Evolutionary conservation across 2,888 invertebrate genomes (phyloP).

Genomic region (Agrochola circellaris): DNA sequence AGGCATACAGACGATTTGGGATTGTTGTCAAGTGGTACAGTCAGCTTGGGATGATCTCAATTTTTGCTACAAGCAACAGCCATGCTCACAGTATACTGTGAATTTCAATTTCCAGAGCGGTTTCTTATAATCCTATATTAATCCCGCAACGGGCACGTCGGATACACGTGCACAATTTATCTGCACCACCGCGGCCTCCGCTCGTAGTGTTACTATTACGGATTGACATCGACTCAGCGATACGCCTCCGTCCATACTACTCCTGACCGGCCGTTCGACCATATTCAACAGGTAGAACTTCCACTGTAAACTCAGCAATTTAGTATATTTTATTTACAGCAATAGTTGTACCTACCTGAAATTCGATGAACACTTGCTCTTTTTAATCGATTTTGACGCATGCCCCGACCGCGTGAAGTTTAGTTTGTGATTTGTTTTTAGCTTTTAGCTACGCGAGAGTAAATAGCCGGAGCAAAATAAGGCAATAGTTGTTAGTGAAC

Average conservation of each 20-base stretch:
- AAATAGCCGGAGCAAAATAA: neutral
- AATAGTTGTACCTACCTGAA: neutral
- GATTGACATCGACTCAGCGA: constrained; percentile 21
- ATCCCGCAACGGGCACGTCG: neutral
- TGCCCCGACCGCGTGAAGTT: neutral
- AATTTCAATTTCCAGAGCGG: constrained; percentile 5
- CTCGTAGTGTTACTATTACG: constrained; percentile 11
- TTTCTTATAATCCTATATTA: constrained; percentile 15
- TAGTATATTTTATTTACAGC: constrained; percentile 10
- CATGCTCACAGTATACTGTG: neutral
- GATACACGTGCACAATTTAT: constrained; percentile 16
- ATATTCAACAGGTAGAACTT: constrained; percentile 47
- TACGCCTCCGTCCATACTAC: constrained; percentile 19
- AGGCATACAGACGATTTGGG: neutral
- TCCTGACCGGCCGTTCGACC: constrained; percentile 2
- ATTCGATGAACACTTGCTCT: neutral
- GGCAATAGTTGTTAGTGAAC: constrained; percentile 5
- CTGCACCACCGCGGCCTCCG: neutral
- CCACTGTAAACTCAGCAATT: constrained; percentile 12
- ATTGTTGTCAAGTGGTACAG: constrained; percentile 1
- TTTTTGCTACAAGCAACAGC: neutral
- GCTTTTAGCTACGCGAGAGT: neutral
- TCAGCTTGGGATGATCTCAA: no score
- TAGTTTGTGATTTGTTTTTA: neutral
- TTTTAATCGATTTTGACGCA: neutral